Conservation (phyloP, 2,797 vertebrate genomes). For the Decapterus maruadsi region DNA sequence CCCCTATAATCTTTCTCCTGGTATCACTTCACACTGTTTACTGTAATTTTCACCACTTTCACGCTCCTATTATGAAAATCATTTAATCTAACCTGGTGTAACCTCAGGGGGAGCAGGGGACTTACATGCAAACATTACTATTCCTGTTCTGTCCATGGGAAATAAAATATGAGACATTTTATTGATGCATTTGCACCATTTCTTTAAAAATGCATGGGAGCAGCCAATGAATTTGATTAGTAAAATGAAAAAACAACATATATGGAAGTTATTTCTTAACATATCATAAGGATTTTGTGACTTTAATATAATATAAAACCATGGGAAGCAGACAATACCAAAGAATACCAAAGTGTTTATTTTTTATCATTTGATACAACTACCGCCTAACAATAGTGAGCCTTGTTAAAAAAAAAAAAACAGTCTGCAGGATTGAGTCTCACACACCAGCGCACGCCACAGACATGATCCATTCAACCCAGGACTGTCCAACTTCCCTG, state of each 20-base stretch:
- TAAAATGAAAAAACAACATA: neutral
- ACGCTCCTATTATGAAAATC: no score
- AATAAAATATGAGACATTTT: neutral
- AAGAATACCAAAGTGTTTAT: slow-evolving; percentile 74
- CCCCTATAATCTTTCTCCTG: neutral
- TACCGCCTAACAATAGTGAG: slow-evolving; percentile 60
- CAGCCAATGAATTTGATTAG: neutral
- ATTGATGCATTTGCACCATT: neutral
- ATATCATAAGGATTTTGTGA: no score
- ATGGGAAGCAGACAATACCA: slow-evolving; percentile 12
- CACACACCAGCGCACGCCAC: neutral
- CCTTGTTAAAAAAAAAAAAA: slow-evolving; percentile 46
- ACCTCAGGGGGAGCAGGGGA: neutral
- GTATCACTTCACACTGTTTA: neutral
- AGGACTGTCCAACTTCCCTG: slow-evolving; percentile 48
- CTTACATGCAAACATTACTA: neutral
- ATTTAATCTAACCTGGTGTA: neutral
- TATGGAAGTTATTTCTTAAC: neutral
- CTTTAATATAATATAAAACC: neutral
- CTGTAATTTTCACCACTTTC: neutral
- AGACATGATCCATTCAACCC: slow-evolving; percentile 7
- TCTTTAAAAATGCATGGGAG: neutral
- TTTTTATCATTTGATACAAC: slow-evolving; percentile 58
- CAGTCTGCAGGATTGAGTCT: slow-evolving; percentile 27
- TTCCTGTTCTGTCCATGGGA: no score